Evolutionary conservation across 1,140 invertebrate species (phyloP), one percentile per base, ranked within the genome.

Genomic region (Idris sp.): DNA sequence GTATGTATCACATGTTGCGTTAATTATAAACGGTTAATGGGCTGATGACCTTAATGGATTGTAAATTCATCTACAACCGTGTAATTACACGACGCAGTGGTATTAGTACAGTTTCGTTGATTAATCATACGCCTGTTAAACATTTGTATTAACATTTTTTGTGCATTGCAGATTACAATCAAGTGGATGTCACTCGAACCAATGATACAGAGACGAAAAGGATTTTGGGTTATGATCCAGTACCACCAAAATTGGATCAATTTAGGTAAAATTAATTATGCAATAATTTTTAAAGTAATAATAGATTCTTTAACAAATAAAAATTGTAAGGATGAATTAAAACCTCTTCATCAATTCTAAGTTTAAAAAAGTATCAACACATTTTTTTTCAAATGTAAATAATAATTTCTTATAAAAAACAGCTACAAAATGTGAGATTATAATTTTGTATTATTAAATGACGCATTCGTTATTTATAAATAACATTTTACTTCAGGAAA

Each of bases 1-100:
- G 65, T 67, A 74, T 65, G 65, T 65, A 59, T 65, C 48, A 46
- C 43, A 41, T 26, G 54, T 11, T 53, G 61, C 46, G 58, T 59
- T 74, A 62, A 74, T 74, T 62, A 68, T 67, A 43, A 62, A 36
- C 62, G 13, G 35, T 62, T 68, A 68, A 74, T 74, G 68, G 62
- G 48, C 46, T 22, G 40, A 38, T 30, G 54, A 43, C 67, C 53
- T 74, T 62, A 74, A 74, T 74, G 54, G 71, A 67, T 67, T 61
- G 71, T 74, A 74, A 74, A 68, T 62, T 54, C 41, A 56, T 67
- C 54, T 38, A 31, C 35, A 33, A 43, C 36, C 11, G n/a, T n/a
- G n/a, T n/a, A 5, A 38, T 43, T 43, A 19, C 68, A 44, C 44
- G 16, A 6, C 43, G 22, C 6, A 25, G 28, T 18, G 44, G 33